These are phyloP conservation scores for Odobenus rosmarus DNA, from an alignment of 2,113 vertebrate genomes.

Conservation along the genomic window DNA sequence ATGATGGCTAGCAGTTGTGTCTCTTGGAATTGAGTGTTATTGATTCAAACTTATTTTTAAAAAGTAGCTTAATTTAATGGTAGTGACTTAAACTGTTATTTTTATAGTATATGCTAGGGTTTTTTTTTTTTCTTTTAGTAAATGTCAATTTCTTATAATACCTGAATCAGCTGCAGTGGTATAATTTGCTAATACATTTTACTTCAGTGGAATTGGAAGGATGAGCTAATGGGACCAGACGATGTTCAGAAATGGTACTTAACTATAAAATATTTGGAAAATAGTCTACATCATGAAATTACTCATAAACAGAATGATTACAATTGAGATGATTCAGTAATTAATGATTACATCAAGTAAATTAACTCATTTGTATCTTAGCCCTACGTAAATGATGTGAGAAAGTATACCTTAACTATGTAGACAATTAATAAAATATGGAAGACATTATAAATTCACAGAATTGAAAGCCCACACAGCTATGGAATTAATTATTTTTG, in stretches of 20 bases:
- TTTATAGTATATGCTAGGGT: constrained; percentile 24
- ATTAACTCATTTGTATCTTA: constrained; percentile 74
- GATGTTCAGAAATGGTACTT: constrained; percentile 59
- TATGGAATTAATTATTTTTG: constrained; percentile 83
- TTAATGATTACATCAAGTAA: constrained; percentile 71
- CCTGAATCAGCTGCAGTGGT: constrained; percentile 30
- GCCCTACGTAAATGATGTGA: constrained; percentile 64
- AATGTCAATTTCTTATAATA: constrained; percentile 36
- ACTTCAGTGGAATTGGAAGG: constrained; percentile 46
- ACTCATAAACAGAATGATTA: constrained; percentile 62
- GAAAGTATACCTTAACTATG: constrained; percentile 76
- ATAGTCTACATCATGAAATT: constrained; percentile 65
- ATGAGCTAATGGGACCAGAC: constrained; percentile 65
- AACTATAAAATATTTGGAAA: constrained; percentile 73
- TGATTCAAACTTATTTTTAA: background rate
- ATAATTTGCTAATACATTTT: constrained; percentile 45
- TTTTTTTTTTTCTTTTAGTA: constrained; percentile 54
- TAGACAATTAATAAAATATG: constrained; percentile 83
- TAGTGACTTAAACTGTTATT: constrained; percentile 47
- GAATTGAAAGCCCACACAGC: constrained; percentile 80
- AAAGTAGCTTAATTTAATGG: constrained; percentile 4
- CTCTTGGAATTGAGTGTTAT: background rate
- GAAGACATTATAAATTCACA: constrained; percentile 70
- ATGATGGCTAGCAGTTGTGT: background rate
- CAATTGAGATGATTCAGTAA: constrained; percentile 66